Evolutionary conservation across 2,113 vertebrate genomes (phyloP), one percentile per base, ranked within the genome.

Genomic region (Labeo catla): DNA sequence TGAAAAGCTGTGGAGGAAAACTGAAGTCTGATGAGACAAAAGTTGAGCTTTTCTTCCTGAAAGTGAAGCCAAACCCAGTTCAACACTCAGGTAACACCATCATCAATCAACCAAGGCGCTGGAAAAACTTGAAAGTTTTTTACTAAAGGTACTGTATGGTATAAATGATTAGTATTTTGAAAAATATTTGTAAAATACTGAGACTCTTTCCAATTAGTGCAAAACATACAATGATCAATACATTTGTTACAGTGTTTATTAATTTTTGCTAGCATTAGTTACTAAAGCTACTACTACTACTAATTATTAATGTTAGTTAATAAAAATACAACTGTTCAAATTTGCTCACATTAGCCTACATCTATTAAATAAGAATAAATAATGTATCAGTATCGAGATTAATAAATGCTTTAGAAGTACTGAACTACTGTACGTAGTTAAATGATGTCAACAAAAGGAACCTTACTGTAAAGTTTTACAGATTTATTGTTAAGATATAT

Each of bases 51-150:
- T 45, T 54, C 9, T 52, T 6, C 39, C 45, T 57, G 50, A 36
- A 36, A 21, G 50, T 9, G 2, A 77, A 54, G 8, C 3, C 47
- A 76, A 76, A 50, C 4, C 19, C 10, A 47, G 21, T 34, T 34
- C 70, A 21, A 47, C 16, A 47, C 50, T 78, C 28, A 57, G 23
- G 47, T 76, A 76, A 34, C 73, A 76, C 73, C 57, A 61, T n/a
- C 8, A 61, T n/a, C 47, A 76, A 34, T n/a, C 47, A 76, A 34
- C 63, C 28, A 70, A 68, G 13, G 28, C 34, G 9, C 10, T 13
- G 10, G 12, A 76, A 28, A 76, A 76, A 50, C 47, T 28, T 76
- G 12, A 28, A 15, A 49, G 72, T 28, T 65, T 68, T 34, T 5
- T 12, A 63, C 10, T 65, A 65, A 65, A 65, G 9, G n/a, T 63